Base-by-base conservation (phyloP, 1,140 invertebrate genomes). In the Diorhabda carinulata region DNA sequence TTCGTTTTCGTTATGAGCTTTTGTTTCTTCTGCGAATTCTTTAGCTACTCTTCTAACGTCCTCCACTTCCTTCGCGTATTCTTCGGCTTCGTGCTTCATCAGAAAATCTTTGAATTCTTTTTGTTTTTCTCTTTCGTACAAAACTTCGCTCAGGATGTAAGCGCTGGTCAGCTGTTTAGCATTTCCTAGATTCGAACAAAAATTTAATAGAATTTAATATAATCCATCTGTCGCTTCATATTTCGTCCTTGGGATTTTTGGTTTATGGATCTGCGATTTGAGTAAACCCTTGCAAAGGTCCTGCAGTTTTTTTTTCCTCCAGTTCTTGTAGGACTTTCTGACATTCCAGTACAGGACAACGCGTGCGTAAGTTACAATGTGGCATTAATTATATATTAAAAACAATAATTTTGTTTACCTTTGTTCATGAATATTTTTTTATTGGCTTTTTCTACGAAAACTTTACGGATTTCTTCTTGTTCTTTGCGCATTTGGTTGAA, bases 61-160 rank as follows among this genome's bases (percentile, higher is more conserved):
- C 56, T 72, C 70, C 4, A 64, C 72, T 62, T 61, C 72, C 58
- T 70, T 63, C 10, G 52, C 59, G 6, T 73, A 61, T 42, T 72
- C 69, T 10, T 77, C 73, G 3, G 47, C 45, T 5, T 77, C 72
- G 60, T 74, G 74, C 41, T 75, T 7, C 61, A 73, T 71, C 3
- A 78, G 58, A 10, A 68, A 70, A 7, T 77, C 47, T 52, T 72
- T 66, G 9, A 78, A 74, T 59, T 78, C 72, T 57, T 70, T 62
- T 60, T 78, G 77, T 66, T 73, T 77, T 61, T 76, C 68, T 60
- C 77, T 58, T 68, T 74, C 73, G 52, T 72, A 75, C 1, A 73
- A 57, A 3, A 76, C 69, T 70, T 78, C 76, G 2, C 73, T 72
- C 6, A 63, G 65, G 3, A 78, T 66, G 9, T 78, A 67, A 5